Base-by-base conservation (phyloP, 2,797 vertebrate species). In the Galaxias olidus region DNA sequence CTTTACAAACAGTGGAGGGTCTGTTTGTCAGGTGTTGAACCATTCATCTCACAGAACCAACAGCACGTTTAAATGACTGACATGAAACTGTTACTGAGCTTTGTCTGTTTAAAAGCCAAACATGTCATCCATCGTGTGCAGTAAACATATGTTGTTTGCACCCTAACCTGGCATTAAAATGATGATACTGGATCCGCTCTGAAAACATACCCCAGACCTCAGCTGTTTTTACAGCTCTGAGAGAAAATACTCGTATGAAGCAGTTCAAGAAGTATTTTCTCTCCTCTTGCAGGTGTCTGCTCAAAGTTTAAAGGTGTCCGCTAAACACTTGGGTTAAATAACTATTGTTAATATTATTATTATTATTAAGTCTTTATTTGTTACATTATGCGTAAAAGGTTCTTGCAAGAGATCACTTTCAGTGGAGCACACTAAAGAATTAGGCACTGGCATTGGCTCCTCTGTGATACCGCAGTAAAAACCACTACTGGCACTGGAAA, bases 1-100 rank as follows among this genome's bases (percentile, higher is more conserved):
- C 83, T 79, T 40, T 63, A 84, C 82, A 85, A 82, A 89, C 79
- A 87, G 74, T 77, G 69, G 65, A 68, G 48, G 77, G 58, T 72
- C 59, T 66, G 62, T 75, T 55, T 72, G 76, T 47, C 82, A 47
- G 14, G 14, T 47, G 46, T 47, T 47, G 30, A 15, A 9, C 19
- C 45, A 30, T 30, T 6, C n/a, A n/a, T 30, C 30, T 30, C 30
- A 30, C 30, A 30, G 6, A 30, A 30, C 30, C 2, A 30, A 6
- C 30, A 30, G 30, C 30, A 2, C 3, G 6, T 30, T 30, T 30
- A 30, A 30, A 19, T 46, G 3, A 45, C 20, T 63, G 12, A 45
- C 62, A 19, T 10, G 2, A 61, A 62, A 20, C 0, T 13, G 48
- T 55, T 45, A n/a, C 9, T 47, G 30, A 30, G 2, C 13, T 42